Conservation (phyloP, 1,140 invertebrate species). For the Popillia japonica region DNA sequence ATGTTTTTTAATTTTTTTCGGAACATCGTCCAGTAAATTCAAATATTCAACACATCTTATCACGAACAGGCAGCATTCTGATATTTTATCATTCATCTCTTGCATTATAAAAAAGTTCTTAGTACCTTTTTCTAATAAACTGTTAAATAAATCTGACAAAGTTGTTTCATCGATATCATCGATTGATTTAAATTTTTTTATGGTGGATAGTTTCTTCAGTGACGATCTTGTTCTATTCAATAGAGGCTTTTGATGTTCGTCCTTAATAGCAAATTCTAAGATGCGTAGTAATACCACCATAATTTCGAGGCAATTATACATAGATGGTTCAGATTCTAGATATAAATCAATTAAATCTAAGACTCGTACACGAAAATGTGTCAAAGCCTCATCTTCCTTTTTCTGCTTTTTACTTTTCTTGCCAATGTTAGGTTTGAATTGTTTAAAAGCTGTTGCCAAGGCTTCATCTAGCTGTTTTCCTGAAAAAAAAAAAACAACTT, state of each 20-base stretch:
- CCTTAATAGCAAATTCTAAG: slow-evolving; percentile 73
- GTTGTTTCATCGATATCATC: slow-evolving; percentile 67
- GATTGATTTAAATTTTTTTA: slow-evolving; percentile 69
- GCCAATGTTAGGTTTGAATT: slow-evolving; percentile 67
- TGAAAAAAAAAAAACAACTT: not conserved
- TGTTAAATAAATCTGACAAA: slow-evolving; percentile 67
- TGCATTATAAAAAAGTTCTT: slow-evolving; percentile 70
- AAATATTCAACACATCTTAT: slow-evolving; percentile 65
- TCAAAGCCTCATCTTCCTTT: slow-evolving; percentile 71
- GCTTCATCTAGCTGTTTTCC: slow-evolving; percentile 70
- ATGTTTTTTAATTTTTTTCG: slow-evolving; percentile 57
- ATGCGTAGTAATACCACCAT: slow-evolving; percentile 70
- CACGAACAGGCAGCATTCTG: slow-evolving; percentile 72
- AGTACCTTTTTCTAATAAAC: slow-evolving; percentile 70
- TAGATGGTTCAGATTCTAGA: slow-evolving; percentile 70
- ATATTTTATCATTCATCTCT: slow-evolving; percentile 72
- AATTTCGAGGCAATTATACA: slow-evolving; percentile 73
- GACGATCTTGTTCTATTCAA: slow-evolving; percentile 68
- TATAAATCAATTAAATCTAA: slow-evolving; percentile 77
- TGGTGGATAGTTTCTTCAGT: slow-evolving; percentile 67
- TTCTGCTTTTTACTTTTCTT: slow-evolving; percentile 70
- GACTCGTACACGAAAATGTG: slow-evolving; percentile 74
- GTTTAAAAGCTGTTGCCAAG: slow-evolving; percentile 74
- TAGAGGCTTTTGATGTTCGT: slow-evolving; percentile 73
- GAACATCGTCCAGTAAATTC: slow-evolving; percentile 48